A percentile compares a stretch with the other conserved stretches of the same genome.
These are phyloP conservation scores for Laspeyria flexula DNA, from an alignment of 2,888 invertebrate species.

Conservation along the genomic window DNA sequence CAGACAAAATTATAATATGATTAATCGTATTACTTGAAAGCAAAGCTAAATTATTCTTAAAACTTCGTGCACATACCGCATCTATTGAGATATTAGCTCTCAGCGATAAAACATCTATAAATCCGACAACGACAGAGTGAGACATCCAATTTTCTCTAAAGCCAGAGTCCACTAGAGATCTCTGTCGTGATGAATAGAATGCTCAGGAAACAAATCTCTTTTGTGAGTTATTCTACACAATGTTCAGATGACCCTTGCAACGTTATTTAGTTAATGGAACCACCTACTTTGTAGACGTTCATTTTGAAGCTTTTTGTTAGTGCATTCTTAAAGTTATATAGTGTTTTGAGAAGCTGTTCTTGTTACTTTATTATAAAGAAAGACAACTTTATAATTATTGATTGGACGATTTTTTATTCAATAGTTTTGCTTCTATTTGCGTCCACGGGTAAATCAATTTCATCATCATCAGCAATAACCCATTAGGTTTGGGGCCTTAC, in stretches of 20 bases:
- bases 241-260: constrained; percentile 57
- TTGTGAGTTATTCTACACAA: constrained; percentile 67
- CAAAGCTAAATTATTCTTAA: no score
- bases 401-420: no score
- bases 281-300: constrained; percentile 10
- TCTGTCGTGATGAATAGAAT: constrained; percentile 78
- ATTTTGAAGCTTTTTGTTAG: constrained; percentile 5
- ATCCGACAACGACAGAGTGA: constrained; percentile 70
- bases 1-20: no score
- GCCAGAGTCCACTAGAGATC: constrained; percentile 78
- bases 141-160: constrained; percentile 83
- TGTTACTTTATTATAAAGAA: neutral
- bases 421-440: no score
- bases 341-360: neutral
- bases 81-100: constrained; percentile 40
- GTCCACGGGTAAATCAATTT: no score
- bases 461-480: no score
- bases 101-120: constrained; percentile 70
- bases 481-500: no score
- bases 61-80: constrained; percentile 24
- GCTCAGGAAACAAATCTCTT: constrained; percentile 74
- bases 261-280: constrained; percentile 58
- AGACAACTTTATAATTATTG: no score
- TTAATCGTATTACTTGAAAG: no score
- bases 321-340: neutral